Percentiles rank a stretch among this genome's conserved stretches.
These are phyloP conservation scores for Cryptotis parvus DNA, from an alignment of 2,113 vertebrate species.

Conservation along the genomic window DNA sequence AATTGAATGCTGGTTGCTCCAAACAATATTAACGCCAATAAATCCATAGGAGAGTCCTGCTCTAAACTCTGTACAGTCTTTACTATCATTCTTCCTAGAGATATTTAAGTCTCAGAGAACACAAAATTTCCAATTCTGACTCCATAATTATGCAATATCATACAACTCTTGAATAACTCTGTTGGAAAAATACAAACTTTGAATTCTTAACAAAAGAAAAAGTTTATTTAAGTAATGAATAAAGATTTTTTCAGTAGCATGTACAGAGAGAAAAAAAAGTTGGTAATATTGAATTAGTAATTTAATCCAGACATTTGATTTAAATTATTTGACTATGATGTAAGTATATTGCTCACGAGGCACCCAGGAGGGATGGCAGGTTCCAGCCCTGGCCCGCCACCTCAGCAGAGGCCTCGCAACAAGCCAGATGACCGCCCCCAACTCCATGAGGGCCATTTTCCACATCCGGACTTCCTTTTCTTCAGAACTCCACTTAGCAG, in stretches of 20 bases:
- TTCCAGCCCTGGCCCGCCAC: no score
- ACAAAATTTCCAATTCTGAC: not conserved
- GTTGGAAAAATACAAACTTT: not conserved
- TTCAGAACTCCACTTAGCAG: no score
- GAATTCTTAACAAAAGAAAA: not conserved
- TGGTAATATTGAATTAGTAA: constrained; percentile 36
- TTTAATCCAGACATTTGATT: constrained; percentile 41
- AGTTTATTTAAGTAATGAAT: constrained; percentile 11
- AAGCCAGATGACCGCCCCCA: no score
- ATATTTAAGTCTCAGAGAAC: constrained; percentile 6
- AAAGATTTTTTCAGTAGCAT: not conserved
- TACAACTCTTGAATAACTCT: not conserved
- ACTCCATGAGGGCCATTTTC: no score
- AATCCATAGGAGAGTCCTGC: no score
- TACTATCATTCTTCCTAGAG: not conserved
- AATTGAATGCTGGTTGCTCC: no score
- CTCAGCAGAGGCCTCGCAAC: no score
- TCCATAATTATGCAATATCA: constrained; percentile 25
- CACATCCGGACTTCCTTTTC: no score
- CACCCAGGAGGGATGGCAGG: no score
- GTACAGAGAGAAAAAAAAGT: not conserved
- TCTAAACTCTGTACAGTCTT: not conserved
- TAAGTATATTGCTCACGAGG: no score
- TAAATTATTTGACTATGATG: constrained; percentile 13
- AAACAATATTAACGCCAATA: no score